Conservation (phyloP, 2,888 invertebrate genomes). For the Sesia bembeciformis region DNA sequence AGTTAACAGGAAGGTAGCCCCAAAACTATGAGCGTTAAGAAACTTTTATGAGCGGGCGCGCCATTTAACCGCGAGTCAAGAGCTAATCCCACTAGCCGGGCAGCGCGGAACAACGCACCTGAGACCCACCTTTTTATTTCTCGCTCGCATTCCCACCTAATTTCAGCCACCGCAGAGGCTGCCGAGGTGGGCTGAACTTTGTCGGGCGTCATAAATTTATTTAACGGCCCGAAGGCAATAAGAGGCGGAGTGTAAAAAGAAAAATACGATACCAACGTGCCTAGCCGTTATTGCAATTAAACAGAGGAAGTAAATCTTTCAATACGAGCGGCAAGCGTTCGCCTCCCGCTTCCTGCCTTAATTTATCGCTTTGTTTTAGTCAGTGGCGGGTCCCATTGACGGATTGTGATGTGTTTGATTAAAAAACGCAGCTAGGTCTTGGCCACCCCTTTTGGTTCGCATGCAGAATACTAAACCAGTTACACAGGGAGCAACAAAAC, state of each 20-base stretch:
- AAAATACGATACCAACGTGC: slow-evolving; percentile 75
- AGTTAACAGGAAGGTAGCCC: slow-evolving; percentile 46
- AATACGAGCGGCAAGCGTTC: slow-evolving; percentile 67
- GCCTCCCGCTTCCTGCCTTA: slow-evolving; percentile 66
- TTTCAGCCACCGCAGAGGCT: slow-evolving; percentile 51
- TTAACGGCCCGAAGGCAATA: slow-evolving; percentile 73
- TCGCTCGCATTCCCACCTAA: slow-evolving; percentile 67
- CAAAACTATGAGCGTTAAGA: slow-evolving; percentile 64
- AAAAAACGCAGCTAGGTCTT: slow-evolving; percentile 56
- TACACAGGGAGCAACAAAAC: not conserved
- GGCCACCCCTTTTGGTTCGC: slow-evolving; percentile 40
- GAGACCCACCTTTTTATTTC: slow-evolving; percentile 66
- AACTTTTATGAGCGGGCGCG: slow-evolving; percentile 64
- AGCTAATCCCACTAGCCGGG: slow-evolving; percentile 55
- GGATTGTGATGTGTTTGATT: slow-evolving; percentile 70
- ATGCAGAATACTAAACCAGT: slow-evolving; percentile 2
- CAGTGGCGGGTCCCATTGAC: slow-evolving; percentile 66
- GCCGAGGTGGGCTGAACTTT: slow-evolving; percentile 69
- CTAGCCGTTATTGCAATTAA: slow-evolving; percentile 75
- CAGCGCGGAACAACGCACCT: slow-evolving; percentile 53
- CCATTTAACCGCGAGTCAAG: slow-evolving; percentile 66
- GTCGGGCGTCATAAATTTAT: slow-evolving; percentile 74
- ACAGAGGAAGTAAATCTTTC: slow-evolving; percentile 75
- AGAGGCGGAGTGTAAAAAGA: slow-evolving; percentile 74
- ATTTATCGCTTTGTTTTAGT: slow-evolving; percentile 74